phyloP scores from a whole-genome alignment of 2,797 vertebrate species.

The Prionace glauca region DNA sequence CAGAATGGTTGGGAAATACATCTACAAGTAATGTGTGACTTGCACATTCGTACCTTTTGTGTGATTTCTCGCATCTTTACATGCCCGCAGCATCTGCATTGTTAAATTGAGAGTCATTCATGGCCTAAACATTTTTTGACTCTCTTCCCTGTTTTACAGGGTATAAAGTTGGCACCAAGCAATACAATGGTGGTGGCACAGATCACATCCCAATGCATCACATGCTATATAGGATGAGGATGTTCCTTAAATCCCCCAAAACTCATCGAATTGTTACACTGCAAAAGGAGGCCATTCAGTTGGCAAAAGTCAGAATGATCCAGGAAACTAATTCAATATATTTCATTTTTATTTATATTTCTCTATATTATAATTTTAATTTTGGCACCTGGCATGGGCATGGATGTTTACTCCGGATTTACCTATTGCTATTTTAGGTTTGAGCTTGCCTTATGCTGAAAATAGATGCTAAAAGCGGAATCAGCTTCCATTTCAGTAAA shows the following conservation, averaged over 20 bases:
- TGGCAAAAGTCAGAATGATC: background rate
- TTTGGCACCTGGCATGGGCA: too few relatives aligned
- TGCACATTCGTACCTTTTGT: background rate
- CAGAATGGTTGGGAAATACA: background rate
- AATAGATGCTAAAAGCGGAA: background rate
- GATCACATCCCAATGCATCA: background rate
- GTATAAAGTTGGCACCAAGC: too few relatives aligned
- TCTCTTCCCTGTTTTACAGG: background rate
- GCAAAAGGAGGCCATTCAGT: too few relatives aligned
- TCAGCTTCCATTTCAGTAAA: background rate
- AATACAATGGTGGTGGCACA: too few relatives aligned
- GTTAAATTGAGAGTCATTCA: too few relatives aligned
- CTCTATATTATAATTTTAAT: background rate
- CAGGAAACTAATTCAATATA: background rate
- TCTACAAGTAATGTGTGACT: background rate
- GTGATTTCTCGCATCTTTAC: too few relatives aligned
- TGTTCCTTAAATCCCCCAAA: background rate
- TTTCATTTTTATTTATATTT: background rate
- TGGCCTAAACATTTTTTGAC: too few relatives aligned
- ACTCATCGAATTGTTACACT: too few relatives aligned
- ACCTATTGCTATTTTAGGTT: background rate
- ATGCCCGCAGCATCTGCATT: too few relatives aligned
- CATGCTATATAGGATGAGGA: background rate
- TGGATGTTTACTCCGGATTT: background rate
- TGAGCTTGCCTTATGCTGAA: background rate